Evolutionary conservation across 2,797 vertebrate species (phyloP), one percentile per base, ranked within the genome.

Genomic region (Gastrophryne carolinensis): DNA sequence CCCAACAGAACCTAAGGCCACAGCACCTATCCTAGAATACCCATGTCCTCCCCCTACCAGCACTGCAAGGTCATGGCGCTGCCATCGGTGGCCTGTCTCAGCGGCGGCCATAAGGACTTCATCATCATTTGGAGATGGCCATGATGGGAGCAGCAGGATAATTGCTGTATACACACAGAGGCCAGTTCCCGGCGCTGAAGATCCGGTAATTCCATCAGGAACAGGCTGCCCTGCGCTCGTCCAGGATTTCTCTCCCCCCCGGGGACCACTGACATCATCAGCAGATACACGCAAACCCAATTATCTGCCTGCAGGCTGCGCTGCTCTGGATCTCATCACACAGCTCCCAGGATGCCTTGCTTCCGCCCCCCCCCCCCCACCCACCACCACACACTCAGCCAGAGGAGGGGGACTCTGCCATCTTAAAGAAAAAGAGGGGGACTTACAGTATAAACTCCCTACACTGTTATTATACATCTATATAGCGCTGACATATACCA

Each of bases 241-340:
- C 23, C 23, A 21, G 39, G 50, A 39, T 10, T 24, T 34, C 29
- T 23, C 11, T 41, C 12, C 17, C 13, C 23, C 7, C 29, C 62
- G 5, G 10, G 35, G 63, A 65, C 27, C 5, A 2, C 53, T 70
- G 73, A 70, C 47, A 70, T 29, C 72, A 58, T n/a, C 29, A 30
- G 39, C 53, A 74, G 67, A 66, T 44, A 29, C 34, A 39, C 1
- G 39, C 5, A 58, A 58, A 39, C 56, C 21, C 11, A 66, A 50
- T 75, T 75, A 75, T 24, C 78, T 50, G 26, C 13, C 26, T 19
- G 30, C 7, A 44, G 39, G 37, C 27, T 39, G 23, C 23, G 62
- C 9, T 3, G 63, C 9, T 75, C 73, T 75, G 73, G 73, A 75
- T 24, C 34, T 58, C 5, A 30, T 75, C 73, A 66, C n/a, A 15